Conservation (phyloP, 2,888 invertebrate species). For the Griposia aprilina region DNA sequence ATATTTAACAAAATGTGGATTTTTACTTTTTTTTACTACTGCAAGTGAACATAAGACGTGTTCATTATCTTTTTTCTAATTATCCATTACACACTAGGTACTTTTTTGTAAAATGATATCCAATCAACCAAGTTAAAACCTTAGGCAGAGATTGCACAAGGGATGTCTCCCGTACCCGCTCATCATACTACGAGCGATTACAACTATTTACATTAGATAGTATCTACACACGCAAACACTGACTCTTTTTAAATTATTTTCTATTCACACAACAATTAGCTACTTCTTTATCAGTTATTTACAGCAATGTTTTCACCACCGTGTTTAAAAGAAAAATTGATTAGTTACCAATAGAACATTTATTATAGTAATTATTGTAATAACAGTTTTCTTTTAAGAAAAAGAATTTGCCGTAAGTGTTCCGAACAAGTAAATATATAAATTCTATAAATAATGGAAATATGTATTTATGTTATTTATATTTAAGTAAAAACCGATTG, state of each 20-base stretch:
- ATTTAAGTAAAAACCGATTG: neutral
- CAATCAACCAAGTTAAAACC: slow-evolving; percentile 45
- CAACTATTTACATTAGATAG: slow-evolving; percentile 72
- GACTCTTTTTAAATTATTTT: slow-evolving; percentile 82
- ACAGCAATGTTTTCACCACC: slow-evolving; percentile 74
- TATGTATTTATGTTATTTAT: neutral
- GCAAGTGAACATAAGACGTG: neutral
- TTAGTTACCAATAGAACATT: neutral
- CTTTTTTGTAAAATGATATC: neutral
- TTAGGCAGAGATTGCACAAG: slow-evolving; percentile 63
- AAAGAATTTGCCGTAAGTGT: neutral
- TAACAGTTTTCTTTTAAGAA: neutral
- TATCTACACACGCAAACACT: slow-evolving; percentile 90
- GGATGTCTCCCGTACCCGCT: slow-evolving; percentile 41
- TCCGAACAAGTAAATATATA: too few species aligned
- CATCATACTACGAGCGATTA: slow-evolving; percentile 42
- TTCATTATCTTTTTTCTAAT: neutral
- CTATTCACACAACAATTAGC: slow-evolving; percentile 89
- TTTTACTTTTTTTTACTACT: neutral
- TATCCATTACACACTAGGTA: neutral
- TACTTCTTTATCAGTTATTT: slow-evolving; percentile 85
- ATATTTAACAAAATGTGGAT: neutral
- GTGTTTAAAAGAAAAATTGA: neutral
- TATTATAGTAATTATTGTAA: slow-evolving; percentile 11
- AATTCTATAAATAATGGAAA: neutral